Evolutionary conservation across 2,113 vertebrate genomes (phyloP).

Genomic region (Gasterosteus aculeatus): DNA sequence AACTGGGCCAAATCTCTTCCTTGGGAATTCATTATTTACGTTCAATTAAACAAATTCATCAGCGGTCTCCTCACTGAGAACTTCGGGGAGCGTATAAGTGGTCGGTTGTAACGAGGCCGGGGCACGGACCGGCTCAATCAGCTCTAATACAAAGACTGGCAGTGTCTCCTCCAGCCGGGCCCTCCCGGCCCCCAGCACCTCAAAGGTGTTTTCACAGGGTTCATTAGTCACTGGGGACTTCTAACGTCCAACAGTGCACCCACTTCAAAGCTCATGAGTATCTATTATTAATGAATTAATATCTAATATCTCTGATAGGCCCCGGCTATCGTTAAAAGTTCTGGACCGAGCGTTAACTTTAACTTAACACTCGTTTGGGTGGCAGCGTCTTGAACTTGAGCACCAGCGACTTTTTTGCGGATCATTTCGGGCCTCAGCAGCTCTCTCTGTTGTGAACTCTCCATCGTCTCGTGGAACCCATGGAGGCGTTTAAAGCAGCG

Average conservation of each 20-base stretch:
- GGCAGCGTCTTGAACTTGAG: slow-evolving; percentile 56
- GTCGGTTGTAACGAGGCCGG: slow-evolving; percentile 73
- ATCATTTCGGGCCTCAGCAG: slow-evolving; percentile 57
- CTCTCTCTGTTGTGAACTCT: slow-evolving; percentile 39
- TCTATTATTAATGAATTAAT: slow-evolving; percentile 85
- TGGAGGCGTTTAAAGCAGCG: slow-evolving; percentile 62
- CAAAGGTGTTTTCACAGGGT: slow-evolving; percentile 81
- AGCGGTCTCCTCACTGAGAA: slow-evolving; percentile 63
- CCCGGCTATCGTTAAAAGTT: slow-evolving; percentile 82
- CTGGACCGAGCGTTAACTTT: slow-evolving; percentile 72
- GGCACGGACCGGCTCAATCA: slow-evolving; percentile 73
- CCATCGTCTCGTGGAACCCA: slow-evolving; percentile 52
- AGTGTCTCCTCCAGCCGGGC: slow-evolving; percentile 65
- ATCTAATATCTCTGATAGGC: slow-evolving; percentile 77
- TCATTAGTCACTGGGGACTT: slow-evolving; percentile 76
- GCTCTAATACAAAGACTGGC: slow-evolving; percentile 82
- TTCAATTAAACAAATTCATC: slow-evolving; percentile 87
- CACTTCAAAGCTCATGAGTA: slow-evolving; percentile 80
- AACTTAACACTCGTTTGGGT: slow-evolving; percentile 64
- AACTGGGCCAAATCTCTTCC: slow-evolving; percentile 83
- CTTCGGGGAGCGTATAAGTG: slow-evolving; percentile 53
- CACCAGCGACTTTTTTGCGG: slow-evolving; percentile 42
- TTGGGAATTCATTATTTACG: slow-evolving; percentile 88
- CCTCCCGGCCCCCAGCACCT: slow-evolving; percentile 66
- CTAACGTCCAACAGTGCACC: slow-evolving; percentile 67